Evolutionary conservation across 2,888 invertebrate species (phyloP).

Genomic region (Andrena camellia): DNA sequence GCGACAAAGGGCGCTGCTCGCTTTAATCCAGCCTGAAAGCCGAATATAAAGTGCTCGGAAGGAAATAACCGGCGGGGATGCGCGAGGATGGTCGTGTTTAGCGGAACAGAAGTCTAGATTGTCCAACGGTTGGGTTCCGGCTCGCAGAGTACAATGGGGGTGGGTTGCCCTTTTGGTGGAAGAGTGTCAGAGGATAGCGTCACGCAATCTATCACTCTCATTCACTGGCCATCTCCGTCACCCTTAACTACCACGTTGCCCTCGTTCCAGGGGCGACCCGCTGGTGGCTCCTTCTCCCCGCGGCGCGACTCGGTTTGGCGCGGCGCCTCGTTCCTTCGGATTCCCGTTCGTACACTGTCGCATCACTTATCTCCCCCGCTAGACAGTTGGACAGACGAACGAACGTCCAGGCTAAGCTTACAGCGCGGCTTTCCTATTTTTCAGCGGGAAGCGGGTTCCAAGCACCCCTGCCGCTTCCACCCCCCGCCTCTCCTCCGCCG

Average conservation of each 20-base stretch:
- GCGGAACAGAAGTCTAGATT: constrained; percentile 61
- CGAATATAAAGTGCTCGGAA: constrained; percentile 12
- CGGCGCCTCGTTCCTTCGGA: constrained; percentile 35
- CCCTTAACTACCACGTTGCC: constrained; percentile 24
- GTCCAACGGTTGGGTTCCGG: constrained; percentile 58
- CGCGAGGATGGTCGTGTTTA: constrained; percentile 46
- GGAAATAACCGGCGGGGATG: constrained; percentile 5
- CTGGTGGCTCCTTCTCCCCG: constrained; percentile 13
- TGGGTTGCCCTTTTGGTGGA: constrained; percentile 55
- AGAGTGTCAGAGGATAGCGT: constrained; percentile 70
- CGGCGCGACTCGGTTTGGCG: constrained; percentile 9
- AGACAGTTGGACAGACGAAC: constrained; percentile 63
- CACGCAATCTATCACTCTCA: constrained; percentile 77
- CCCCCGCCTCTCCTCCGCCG: background rate
- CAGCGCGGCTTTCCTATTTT: constrained; percentile 61
- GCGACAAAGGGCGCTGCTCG: background rate
- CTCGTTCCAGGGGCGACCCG: background rate
- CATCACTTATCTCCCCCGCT: constrained; percentile 63
- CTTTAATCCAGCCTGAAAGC: constrained; percentile 3
- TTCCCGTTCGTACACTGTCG: constrained; percentile 47
- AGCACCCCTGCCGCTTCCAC: constrained; percentile 28
- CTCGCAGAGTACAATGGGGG: constrained; percentile 57
- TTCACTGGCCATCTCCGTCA: constrained; percentile 60
- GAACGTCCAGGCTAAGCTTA: constrained; percentile 60
- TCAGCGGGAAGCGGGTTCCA: constrained; percentile 46